Conservation (phyloP, 2,797 vertebrate species). For the Pantherophis vulpinus region DNA sequence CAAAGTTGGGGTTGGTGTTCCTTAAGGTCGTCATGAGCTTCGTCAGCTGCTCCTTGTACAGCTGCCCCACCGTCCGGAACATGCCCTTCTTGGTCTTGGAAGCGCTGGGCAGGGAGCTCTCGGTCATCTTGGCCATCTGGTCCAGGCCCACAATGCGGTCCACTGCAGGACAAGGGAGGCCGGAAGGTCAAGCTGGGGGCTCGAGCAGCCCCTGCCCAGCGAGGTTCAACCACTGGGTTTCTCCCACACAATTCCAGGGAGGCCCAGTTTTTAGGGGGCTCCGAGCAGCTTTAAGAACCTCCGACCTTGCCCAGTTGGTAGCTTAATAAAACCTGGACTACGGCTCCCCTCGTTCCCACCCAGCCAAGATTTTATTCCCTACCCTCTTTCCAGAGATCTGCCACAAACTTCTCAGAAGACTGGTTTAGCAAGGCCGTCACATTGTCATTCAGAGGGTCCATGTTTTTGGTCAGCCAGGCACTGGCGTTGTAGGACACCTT, state of each 20-base stretch:
- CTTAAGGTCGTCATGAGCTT: conserved; percentile 96
- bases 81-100: conserved; percentile 99
- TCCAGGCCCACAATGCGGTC: conserved; percentile 96
- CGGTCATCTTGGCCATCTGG: conserved; percentile 94
- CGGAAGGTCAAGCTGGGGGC: accelerated
- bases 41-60: conserved; percentile 94
- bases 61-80: conserved; percentile 97
- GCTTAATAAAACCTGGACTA: background rate
- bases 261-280: accelerated
- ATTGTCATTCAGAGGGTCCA: conserved; percentile 97
- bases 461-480: conserved; percentile 96
- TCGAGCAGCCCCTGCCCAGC: background rate
- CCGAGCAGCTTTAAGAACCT: background rate
- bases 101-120: conserved; percentile 84
- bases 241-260: background rate
- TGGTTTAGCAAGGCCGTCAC: conserved; percentile 88
- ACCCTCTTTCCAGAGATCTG: conserved; percentile 98
- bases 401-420: conserved; percentile 89
- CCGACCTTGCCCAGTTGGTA: background rate
- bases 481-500: conserved; percentile 93
- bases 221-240: background rate
- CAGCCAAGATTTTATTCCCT: conserved; percentile 39
- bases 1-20: conserved; percentile 97
- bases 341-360: background rate
- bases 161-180: conserved; percentile 66